A percentile compares a stretch with the other conserved stretches of the same genome.
These are phyloP conservation scores for Rattus rattus DNA, from an alignment of 2,113 vertebrate species.

Conservation along the genomic window DNA sequence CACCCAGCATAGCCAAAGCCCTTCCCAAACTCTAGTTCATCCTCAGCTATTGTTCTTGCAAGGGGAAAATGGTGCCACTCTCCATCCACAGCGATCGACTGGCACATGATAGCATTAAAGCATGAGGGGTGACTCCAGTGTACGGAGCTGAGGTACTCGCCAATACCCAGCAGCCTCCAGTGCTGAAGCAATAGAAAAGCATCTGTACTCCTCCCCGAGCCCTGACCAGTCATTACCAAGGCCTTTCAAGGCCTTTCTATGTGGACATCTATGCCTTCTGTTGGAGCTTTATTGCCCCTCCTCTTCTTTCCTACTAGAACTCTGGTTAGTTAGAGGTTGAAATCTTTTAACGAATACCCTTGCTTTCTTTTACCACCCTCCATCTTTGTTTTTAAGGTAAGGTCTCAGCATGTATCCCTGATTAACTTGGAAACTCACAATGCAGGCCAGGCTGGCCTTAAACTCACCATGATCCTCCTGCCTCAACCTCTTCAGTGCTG, in stretches of 20 bases:
- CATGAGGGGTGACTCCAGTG: not conserved
- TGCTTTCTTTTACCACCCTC: not conserved
- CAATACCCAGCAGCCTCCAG: not conserved
- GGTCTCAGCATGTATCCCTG: not conserved
- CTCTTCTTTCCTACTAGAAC: not conserved
- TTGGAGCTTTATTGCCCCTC: not conserved
- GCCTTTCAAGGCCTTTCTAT: not conserved
- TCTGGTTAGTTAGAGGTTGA: not conserved
- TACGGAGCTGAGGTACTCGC: not conserved
- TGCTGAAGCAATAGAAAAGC: conserved; percentile 55
- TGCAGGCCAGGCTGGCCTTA: not conserved
- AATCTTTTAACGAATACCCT: not conserved
- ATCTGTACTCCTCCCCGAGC: conserved; percentile 68
- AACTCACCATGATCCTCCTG: not conserved
- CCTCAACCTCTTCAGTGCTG: not conserved
- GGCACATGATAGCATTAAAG: not conserved
- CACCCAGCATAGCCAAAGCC: not conserved
- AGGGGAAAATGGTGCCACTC: not conserved
- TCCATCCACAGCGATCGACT: not conserved
- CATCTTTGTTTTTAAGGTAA: not conserved
- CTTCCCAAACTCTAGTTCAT: not conserved
- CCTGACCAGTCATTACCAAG: not conserved
- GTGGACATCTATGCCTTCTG: not conserved
- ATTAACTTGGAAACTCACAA: not conserved
- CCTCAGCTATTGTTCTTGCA: not conserved